phyloP scores from a whole-genome alignment of 1,140 invertebrate genomes.

The Zaprionus africanus region DNA sequence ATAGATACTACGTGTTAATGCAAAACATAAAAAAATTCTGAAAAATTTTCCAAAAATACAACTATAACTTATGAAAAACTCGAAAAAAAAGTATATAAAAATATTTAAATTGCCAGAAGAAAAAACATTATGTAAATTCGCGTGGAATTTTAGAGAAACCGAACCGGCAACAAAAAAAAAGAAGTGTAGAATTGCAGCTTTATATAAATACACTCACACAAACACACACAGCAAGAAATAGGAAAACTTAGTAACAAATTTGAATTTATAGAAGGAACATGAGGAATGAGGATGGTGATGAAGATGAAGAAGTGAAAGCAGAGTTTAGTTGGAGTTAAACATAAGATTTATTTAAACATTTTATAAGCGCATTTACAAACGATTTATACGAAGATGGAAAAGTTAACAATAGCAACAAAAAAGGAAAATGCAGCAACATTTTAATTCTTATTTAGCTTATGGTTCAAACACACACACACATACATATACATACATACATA shows the following conservation, averaged over 20 bases:
- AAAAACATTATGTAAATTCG: constrained; percentile 70
- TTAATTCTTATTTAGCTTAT: constrained; percentile 55
- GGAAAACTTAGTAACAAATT: constrained; percentile 67
- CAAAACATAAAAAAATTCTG: constrained; percentile 34
- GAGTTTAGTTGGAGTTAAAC: constrained; percentile 46
- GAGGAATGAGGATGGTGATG: constrained; percentile 24
- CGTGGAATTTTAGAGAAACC: constrained; percentile 56
- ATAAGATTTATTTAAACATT: constrained; percentile 55
- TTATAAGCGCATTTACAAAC: constrained; percentile 67
- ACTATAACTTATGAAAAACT: constrained; percentile 43
- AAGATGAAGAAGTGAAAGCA: constrained; percentile 27
- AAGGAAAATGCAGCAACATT: constrained; percentile 25
- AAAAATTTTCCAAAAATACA: constrained; percentile 42
- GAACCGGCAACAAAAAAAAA: constrained; percentile 58
- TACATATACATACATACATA: constrained; percentile 45
- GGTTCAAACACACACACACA: constrained; percentile 36
- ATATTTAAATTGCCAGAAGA: constrained; percentile 38
- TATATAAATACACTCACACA: constrained; percentile 46
- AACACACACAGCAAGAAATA: constrained; percentile 35
- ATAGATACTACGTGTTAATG: constrained; percentile 59
- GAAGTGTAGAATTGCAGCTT: constrained; percentile 63
- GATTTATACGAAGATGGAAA: constrained; percentile 34
- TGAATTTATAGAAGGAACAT: constrained; percentile 51
- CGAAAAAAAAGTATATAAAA: constrained; percentile 33
- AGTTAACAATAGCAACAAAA: constrained; percentile 21